A percentile compares a stretch with the other conserved stretches of the same genome.
Conservation (phyloP, 2,797 vertebrate genomes). For the Macropodus opercularis region DNA sequence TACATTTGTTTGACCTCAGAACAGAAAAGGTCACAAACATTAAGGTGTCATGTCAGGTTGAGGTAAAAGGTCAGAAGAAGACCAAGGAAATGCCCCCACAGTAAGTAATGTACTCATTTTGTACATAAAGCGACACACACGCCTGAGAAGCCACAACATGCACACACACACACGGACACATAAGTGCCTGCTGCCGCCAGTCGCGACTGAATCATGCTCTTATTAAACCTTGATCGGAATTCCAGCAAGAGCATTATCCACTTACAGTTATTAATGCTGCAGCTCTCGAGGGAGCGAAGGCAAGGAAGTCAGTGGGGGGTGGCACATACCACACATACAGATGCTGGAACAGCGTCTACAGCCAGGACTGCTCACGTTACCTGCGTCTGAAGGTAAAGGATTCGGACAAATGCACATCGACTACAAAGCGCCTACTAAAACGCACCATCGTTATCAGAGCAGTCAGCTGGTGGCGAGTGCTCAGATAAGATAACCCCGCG, state of each 20-base stretch:
- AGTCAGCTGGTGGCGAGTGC: slow-evolving; percentile 46
- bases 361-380: slow-evolving; percentile 42
- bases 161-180: slow-evolving; percentile 19
- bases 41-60: slow-evolving; percentile 22
- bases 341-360: slow-evolving; percentile 44
- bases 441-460: slow-evolving; percentile 59
- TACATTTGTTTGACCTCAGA: slow-evolving; percentile 39
- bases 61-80: slow-evolving; percentile 43
- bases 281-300: slow-evolving; percentile 75
- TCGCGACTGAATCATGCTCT: slow-evolving; percentile 76
- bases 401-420: slow-evolving; percentile 15
- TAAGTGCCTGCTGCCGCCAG: slow-evolving; percentile 64
- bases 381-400: slow-evolving; percentile 16
- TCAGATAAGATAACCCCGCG: slow-evolving; percentile 51
- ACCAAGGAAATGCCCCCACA: slow-evolving; percentile 36
- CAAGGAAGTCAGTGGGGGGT: slow-evolving; percentile 46
- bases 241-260: slow-evolving; percentile 82
- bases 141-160: slow-evolving; percentile 7
- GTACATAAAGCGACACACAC: slow-evolving; percentile 21
- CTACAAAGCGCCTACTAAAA: slow-evolving; percentile 14
- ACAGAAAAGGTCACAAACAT: slow-evolving; percentile 1
- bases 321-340: slow-evolving; percentile 51
- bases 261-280: slow-evolving; percentile 88
- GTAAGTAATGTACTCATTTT: slow-evolving; percentile 47
- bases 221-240: slow-evolving; percentile 84